Percentiles rank a stretch among this genome's conserved stretches.
phyloP scores from a whole-genome alignment of 2,888 invertebrate genomes.

The Drosophila stalkeri region DNA sequence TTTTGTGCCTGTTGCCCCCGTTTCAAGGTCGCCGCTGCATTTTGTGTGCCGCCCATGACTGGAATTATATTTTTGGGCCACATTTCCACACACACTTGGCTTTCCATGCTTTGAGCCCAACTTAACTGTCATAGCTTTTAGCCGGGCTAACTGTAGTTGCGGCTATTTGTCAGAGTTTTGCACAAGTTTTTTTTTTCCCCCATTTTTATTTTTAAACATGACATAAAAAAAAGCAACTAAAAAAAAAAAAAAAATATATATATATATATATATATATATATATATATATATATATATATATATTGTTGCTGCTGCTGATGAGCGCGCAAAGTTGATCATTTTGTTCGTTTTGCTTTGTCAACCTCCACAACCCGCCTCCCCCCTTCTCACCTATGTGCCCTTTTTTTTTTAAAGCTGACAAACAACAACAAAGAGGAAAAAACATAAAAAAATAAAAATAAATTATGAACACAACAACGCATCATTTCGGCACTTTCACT shows the following conservation, averaged over 20 bases:
- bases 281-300: too few species aligned
- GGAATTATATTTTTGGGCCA: constrained; percentile 1
- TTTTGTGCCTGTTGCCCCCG: constrained; percentile 34
- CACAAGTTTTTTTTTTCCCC: constrained; percentile 2
- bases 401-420: constrained; percentile 34
- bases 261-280: constrained; percentile 13
- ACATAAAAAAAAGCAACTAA: constrained; percentile 1
- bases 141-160: constrained; percentile 23
- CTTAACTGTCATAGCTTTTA: constrained; percentile 19
- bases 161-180: background rate
- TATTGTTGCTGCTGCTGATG: constrained; percentile 20
- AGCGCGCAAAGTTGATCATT: constrained; percentile 26
- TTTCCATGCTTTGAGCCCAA: constrained; percentile 29
- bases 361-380: background rate
- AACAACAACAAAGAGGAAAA: background rate
- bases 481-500: constrained; percentile 69
- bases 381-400: background rate
- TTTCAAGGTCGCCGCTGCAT: constrained; percentile 49
- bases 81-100: constrained; percentile 29
- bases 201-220: background rate
- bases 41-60: constrained; percentile 38
- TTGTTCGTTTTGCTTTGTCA: constrained; percentile 16
- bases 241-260: background rate
- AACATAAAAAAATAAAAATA: background rate
- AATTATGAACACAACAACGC: constrained; percentile 23